phyloP scores from a whole-genome alignment of 2,888 invertebrate species.

The Chironomus tentans region DNA sequence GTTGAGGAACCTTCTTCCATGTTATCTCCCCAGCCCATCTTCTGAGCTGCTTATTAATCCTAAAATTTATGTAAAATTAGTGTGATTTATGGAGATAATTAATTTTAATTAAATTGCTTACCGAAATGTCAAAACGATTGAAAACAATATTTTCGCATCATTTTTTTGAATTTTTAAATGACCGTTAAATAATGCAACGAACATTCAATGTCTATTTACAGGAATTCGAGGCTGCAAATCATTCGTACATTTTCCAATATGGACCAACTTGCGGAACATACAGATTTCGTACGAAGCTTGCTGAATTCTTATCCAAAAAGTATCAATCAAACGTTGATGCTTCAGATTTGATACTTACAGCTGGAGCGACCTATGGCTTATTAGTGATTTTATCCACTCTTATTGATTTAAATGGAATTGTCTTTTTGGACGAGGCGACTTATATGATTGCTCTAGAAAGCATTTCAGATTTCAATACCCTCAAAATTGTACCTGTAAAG shows the following conservation, averaged over 20 bases:
- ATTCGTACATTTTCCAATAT: slow-evolving; percentile 46
- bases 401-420: slow-evolving; percentile 45
- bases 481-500: slow-evolving; percentile 45
- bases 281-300: slow-evolving; percentile 43
- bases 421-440: slow-evolving; percentile 56
- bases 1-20: slow-evolving; percentile 53
- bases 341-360: slow-evolving; percentile 48
- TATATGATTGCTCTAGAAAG: slow-evolving; percentile 52
- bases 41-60: background rate
- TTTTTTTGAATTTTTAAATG: background rate
- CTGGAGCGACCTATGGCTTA: slow-evolving; percentile 53
- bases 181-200: background rate
- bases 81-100: background rate
- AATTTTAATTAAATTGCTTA: background rate
- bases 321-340: slow-evolving; percentile 37
- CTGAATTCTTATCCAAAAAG: slow-evolving; percentile 42
- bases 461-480: slow-evolving; percentile 47
- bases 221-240: slow-evolving; percentile 32
- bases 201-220: no score
- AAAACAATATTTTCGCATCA: background rate
- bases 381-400: slow-evolving; percentile 47
- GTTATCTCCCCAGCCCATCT: slow-evolving; percentile 25
- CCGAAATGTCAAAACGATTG: background rate
- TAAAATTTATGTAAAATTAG: background rate
- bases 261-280: slow-evolving; percentile 46